phyloP scores from a whole-genome alignment of 2,797 vertebrate species.

The Danio albolineatus region DNA sequence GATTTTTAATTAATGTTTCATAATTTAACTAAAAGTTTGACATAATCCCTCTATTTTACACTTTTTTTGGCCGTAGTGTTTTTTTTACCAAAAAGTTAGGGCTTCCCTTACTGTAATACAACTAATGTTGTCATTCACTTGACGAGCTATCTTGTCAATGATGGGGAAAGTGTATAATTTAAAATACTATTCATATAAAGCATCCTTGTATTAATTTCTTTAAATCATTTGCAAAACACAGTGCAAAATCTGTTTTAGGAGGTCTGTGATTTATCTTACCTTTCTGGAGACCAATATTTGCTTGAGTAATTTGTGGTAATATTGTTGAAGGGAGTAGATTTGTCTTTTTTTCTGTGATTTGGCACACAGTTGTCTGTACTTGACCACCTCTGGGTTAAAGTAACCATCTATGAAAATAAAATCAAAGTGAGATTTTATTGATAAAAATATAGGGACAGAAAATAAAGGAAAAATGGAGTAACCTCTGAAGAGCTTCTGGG shows the following conservation, averaged over 20 bases:
- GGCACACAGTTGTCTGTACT: constrained; percentile 92
- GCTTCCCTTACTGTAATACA: no score
- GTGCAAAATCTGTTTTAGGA: neutral
- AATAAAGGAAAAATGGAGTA: neutral
- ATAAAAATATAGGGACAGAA: no score
- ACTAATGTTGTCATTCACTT: no score
- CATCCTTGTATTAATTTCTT: neutral
- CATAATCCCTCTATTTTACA: no score
- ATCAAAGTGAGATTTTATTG: neutral
- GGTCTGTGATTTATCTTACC: constrained; percentile 68
- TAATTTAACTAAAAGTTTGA: no score
- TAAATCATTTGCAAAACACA: neutral
- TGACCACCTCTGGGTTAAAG: constrained; percentile 97
- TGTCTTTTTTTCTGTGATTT: constrained; percentile 94
- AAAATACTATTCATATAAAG: neutral
- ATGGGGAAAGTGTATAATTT: no score
- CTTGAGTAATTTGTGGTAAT: constrained; percentile 93
- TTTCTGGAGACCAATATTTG: constrained; percentile 95
- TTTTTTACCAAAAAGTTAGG: no score
- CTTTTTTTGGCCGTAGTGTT: no score
- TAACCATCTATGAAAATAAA: constrained; percentile 84
- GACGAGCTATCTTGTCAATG: no score
- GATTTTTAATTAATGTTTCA: neutral
- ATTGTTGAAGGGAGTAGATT: constrained; percentile 90
- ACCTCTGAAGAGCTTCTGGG: constrained; percentile 96